A percentile compares a stretch with the other conserved stretches of the same genome.
These are phyloP conservation scores for Monoplex corrugatus DNA, from an alignment of 2,888 invertebrate species.

Conservation along the genomic window DNA sequence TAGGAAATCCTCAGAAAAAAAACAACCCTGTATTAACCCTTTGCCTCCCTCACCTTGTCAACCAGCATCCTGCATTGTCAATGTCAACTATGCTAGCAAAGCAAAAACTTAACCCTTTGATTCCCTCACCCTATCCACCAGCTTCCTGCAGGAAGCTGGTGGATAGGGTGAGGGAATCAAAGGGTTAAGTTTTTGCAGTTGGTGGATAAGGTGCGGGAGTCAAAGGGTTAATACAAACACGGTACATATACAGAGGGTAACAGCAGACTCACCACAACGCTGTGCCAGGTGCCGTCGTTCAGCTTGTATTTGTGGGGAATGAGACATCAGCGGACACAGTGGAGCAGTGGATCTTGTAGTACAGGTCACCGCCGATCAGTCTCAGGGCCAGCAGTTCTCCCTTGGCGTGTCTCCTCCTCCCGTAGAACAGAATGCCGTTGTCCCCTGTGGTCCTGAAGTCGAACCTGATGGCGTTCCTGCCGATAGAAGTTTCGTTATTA, in stretches of 20 bases:
- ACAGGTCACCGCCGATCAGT: conserved; percentile 48
- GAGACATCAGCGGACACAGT: conserved; percentile 53
- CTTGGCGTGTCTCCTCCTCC: not conserved
- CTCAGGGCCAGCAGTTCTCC: conserved; percentile 49
- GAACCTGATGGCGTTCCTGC: conserved; percentile 47
- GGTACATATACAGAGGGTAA: not conserved
- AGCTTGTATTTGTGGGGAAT: conserved; percentile 47
- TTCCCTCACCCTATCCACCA: too few species aligned
- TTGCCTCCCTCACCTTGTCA: too few species aligned
- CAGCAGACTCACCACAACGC: conserved; percentile 35
- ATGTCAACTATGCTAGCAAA: too few species aligned
- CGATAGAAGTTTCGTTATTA: not conserved
- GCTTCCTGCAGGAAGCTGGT: too few species aligned
- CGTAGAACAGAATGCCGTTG: conserved; percentile 55
- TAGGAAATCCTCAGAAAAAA: too few species aligned
- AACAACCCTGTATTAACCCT: too few species aligned
- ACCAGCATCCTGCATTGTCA: too few species aligned
- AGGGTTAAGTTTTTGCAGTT: too few species aligned
- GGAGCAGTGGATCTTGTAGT: conserved; percentile 57
- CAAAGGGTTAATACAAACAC: not conserved
- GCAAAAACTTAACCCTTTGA: too few species aligned
- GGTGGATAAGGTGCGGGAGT: too few species aligned
- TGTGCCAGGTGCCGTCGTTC: conserved; percentile 54
- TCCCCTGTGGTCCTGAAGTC: conserved; percentile 51
- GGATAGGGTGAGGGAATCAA: too few species aligned